Evolutionary conservation across 2,797 vertebrate species (phyloP).

Genomic region (Enteromius trimaculatus): DNA sequence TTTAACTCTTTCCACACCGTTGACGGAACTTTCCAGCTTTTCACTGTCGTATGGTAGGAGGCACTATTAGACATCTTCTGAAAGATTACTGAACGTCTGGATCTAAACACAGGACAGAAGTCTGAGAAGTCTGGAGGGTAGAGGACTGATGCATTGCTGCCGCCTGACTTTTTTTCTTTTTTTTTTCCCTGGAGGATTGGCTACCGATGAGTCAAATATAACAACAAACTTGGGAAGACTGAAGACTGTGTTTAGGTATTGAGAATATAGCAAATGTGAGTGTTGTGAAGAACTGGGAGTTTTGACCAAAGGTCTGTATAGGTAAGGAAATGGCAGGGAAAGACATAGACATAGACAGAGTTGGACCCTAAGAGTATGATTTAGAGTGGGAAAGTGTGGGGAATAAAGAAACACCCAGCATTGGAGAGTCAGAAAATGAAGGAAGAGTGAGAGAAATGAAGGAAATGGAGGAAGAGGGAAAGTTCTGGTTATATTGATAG

Average conservation of each 20-base stretch:
- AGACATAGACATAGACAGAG: background rate
- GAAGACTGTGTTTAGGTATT: background rate
- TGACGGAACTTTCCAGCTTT: background rate
- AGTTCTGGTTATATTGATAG: background rate
- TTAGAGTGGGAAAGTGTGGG: background rate
- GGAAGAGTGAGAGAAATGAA: background rate
- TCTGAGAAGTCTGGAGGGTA: background rate
- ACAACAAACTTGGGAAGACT: background rate
- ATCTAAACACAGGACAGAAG: background rate
- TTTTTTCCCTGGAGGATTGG: background rate
- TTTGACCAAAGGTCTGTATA: background rate
- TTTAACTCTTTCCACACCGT: slow-evolving; percentile 55
- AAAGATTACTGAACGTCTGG: background rate
- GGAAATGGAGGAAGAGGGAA: background rate
- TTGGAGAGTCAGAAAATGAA: background rate
- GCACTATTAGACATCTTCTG: background rate
- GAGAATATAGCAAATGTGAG: background rate
- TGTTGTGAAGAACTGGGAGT: background rate
- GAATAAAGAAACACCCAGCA: background rate
- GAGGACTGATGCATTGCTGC: background rate
- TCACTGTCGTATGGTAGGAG: background rate
- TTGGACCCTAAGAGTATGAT: background rate
- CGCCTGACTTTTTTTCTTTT: background rate
- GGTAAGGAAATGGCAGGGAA: background rate
- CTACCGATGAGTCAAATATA: background rate